Evolutionary conservation across 37 sponge, comb jelly and placozoan genomes (phyloP), one percentile per base, ranked within the genome.

Genomic region (Bolinopsis microptera): DNA sequence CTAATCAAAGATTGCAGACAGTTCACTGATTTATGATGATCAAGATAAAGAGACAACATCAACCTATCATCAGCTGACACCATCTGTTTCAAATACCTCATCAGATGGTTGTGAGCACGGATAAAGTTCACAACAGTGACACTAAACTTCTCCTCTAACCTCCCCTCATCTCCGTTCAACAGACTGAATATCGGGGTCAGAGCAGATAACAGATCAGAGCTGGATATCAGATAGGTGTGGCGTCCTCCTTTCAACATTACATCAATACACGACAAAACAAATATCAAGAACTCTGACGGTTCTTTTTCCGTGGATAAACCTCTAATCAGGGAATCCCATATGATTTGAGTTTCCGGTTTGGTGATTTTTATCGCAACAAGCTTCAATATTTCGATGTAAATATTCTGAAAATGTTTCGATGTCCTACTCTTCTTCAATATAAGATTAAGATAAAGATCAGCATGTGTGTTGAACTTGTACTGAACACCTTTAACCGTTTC

Each of bases 401-500:
- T 86, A 26, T 34, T 26, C 26, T 41, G 61, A 0, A 86, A 24
- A 30, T 3, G 34, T 77, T 27, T 9, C 21, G 80, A 77, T 3
- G 8, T 0, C 31, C 27, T 22, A 0, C 38, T 86, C 35, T 40
- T 39, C 5, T 86, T 27, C 40, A 86, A n/a, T 28, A 86, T 22
- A 13, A n/a, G 36, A 86, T 48, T 86, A 28, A 86, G 61, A 86
- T 86, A 86, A 2, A 24, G 26, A 28, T 86, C 48, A 23, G 90
- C 90, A 25, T 33, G 36, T 1, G 90, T 41, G 35, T 86, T 86
- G 61, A 86, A 86, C 48, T 86, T 86, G 90, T 33, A 86, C 31
- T 86, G 90, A 86, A 86, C 61, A 9, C 90, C 90, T 27, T 40
- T 86, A 13, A 86, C 48, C 0, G 90, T 86, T 34, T 86, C 90